Evolutionary conservation across 2,888 invertebrate genomes (phyloP), one percentile per base, ranked within the genome.

Genomic region (Zeuzera pyrina): DNA sequence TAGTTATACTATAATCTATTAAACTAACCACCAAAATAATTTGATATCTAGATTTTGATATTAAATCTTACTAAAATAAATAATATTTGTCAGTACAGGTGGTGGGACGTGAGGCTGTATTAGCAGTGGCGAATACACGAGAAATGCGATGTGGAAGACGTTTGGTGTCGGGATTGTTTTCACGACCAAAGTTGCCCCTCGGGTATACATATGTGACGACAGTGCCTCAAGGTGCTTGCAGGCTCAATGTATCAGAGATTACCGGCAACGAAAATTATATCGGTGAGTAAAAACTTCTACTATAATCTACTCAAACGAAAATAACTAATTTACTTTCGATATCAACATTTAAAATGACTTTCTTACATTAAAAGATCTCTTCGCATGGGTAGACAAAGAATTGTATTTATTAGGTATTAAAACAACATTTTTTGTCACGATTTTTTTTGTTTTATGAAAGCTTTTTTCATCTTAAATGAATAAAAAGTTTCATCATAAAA

Each of bases 151-250:
- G 85, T 56, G 86, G 84, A 0, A 84, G 87, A 4, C 87, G 91
- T 28, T 88, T 92, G 35, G 89, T 94, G 43, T 92, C 94, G 11
- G 95, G 95, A 1, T 87, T 95, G 52, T 96, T 94, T 71, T 91
- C 93, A 12, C 86, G 93, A 33, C 91, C 92, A 27, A 89, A 92
- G 36, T 77, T 95, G 43, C 90, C 92, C 1, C 88, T 90, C 30
- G 95, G 94, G 38, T 95, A 95, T 74, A 91, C 94, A 26, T 86
- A 91, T 51, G 90, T 96, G 32, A 89, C 94, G 3, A 91, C 91
- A 26, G 89, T 97, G 35, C 96, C 95, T 2, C 86, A 87, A 29
- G 95, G 95, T 14, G 94, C 95, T 24, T 95, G 95, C 67, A 90
- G 93, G 47, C 88, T 97, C 45, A 91, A 94, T 57, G 88, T 96